Percentiles rank a stretch among this genome's conserved stretches.
Evolutionary conservation across 2,797 vertebrate species (phyloP).

Genomic region (Danionella dracula): DNA sequence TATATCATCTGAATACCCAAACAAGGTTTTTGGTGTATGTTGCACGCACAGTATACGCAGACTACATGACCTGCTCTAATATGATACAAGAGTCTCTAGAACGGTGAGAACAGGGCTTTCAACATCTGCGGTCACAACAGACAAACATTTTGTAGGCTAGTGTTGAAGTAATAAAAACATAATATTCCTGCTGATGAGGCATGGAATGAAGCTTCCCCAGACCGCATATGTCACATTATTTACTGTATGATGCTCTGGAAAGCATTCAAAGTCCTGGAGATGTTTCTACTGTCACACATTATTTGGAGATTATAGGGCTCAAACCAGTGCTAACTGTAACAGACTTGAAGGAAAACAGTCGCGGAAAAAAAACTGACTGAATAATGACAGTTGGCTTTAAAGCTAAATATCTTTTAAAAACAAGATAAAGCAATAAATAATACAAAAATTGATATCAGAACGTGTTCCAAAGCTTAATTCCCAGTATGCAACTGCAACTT

Average conservation of each 20-base stretch:
- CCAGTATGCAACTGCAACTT: conserved; percentile 48
- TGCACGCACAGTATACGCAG: too few species aligned
- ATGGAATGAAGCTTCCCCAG: conserved; percentile 53
- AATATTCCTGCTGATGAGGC: conserved; percentile 60
- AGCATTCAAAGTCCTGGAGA: conserved; percentile 60
- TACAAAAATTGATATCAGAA: conserved; percentile 42
- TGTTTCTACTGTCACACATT: conserved; percentile 62
- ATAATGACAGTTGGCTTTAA: not conserved
- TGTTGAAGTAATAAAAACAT: conserved; percentile 33
- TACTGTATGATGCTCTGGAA: conserved; percentile 60
- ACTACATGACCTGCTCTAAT: too few species aligned
- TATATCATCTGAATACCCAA: too few species aligned
- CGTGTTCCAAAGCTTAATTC: conserved; percentile 43
- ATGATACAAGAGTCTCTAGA: too few species aligned
- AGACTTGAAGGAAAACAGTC: conserved; percentile 16
- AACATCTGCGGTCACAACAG: not conserved
- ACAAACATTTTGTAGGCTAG: conserved; percentile 2
- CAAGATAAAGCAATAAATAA: not conserved
- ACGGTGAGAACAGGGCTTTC: conserved; percentile 1
- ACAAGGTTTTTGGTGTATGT: too few species aligned
- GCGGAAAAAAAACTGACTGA: not conserved
- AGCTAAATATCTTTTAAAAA: not conserved
- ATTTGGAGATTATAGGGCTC: conserved; percentile 45
- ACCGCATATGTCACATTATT: conserved; percentile 64
- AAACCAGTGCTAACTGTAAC: conserved; percentile 31